Evolutionary conservation across 2,888 invertebrate genomes (phyloP), one percentile per base, ranked within the genome.

Genomic region (Dicyrtoma fusca): DNA sequence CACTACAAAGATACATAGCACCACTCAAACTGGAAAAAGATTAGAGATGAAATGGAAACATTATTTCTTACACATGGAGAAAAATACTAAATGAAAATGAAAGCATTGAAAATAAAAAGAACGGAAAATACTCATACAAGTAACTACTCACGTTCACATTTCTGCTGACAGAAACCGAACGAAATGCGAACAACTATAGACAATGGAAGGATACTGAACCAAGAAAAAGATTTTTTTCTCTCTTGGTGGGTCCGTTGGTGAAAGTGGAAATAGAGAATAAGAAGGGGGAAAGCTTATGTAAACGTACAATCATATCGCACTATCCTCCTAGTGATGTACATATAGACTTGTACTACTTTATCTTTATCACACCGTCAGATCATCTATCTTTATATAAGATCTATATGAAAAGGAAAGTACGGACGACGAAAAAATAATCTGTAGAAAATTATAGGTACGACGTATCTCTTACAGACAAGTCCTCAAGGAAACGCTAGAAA

Each of bases 291-390:
- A 13, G 13, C 14, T 23, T 11, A 17, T 25, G 14, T 10, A 17
- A 23, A 21, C 25, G 17, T 25, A 5, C 4, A 53, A 11, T 53
- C 11, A 19, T 53, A 19, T 11, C 3, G 53, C 45, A 44, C 13
- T 11, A 19, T 53, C 11, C 53, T 11, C 8, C 13, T 44, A 44
- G 45, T 44, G 45, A 10, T 44, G 45, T 44, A 13, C 13, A 44
- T 21, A 19, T 53, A 11, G 11, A 17, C 11, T 21, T 21, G 19
- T 21, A 14, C 57, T 23, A 4, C 17, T 21, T 55, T 25, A 25
- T 57, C 25, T 26, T 57, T 21, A 17, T 49, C 5, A n/a, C n/a
- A 49, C 17, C 49, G 49, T 49, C 49, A n/a, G 49, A 49, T 49
- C 49, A n/a, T 6, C 17, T 49, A n/a, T 13, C 49, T 17, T 17